Percentiles rank a stretch among this genome's conserved stretches.
These are phyloP conservation scores for Craseonycteris thonglongyai DNA, from an alignment of 2,113 vertebrate genomes.

Conservation along the genomic window DNA sequence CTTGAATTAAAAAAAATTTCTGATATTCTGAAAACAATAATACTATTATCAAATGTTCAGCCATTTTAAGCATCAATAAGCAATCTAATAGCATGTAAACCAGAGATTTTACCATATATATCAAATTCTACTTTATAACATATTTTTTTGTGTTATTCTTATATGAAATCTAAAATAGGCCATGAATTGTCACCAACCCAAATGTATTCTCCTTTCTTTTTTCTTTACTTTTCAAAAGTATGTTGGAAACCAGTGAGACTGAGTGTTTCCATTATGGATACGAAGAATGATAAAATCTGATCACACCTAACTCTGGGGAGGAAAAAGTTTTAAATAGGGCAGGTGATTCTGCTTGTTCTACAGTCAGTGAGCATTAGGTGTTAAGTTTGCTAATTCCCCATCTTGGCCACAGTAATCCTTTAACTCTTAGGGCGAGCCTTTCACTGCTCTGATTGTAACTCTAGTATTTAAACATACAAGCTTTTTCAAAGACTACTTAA, in stretches of 20 bases:
- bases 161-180: background rate
- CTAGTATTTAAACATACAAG: background rate
- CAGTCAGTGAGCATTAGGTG: background rate
- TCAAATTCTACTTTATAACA: background rate
- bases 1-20: background rate
- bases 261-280: background rate
- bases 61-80: constrained; percentile 3
- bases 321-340: background rate
- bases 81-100: background rate
- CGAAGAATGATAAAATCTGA: background rate
- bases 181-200: background rate
- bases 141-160: background rate
- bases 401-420: background rate
- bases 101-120: background rate
- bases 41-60: background rate
- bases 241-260: background rate
- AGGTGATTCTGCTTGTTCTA: background rate
- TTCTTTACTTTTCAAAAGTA: background rate
- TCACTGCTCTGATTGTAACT: background rate
- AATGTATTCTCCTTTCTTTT: background rate
- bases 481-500: background rate
- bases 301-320: background rate
- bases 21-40: constrained; percentile 16
- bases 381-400: background rate
- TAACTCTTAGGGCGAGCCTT: background rate